Evolutionary conservation across 2,888 invertebrate species (phyloP), one percentile per base, ranked within the genome.

Genomic region (Clistopyga incitator): DNA sequence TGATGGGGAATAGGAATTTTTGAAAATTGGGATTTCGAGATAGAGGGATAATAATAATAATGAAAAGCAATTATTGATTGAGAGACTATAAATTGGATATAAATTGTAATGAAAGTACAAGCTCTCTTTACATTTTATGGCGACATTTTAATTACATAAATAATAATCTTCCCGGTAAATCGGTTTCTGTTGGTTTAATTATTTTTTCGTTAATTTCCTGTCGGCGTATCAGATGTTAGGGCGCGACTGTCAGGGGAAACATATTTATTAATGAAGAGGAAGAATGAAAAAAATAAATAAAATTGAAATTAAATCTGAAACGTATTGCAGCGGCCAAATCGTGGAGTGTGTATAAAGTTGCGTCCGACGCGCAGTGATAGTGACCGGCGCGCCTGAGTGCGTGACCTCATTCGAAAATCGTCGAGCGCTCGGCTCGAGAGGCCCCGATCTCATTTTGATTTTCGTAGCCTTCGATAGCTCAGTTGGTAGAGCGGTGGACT

Each of bases 401-500:
- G 25, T 74, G 77, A 74, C 71, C 83, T 72, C 72, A 54, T 83
- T 83, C 61, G 68, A 80, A 82, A 83, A 64, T 74, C 64, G 76
- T 76, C 56, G 42, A 11, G 15, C 72, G 34, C 71, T 61, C 54
- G 18, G 34, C 18, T 77, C n/a, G 47, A 76, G 64, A 11, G 29
- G 68, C 72, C 72, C 72, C 61, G 68, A 80, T 83, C 76, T 59
- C 68, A 42, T 80, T 80, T 67, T 56, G 67, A 61, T 76, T 72
- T 67, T 29, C 70, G 64, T 70, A 68, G 38, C 78, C 79, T 84
- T 84, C 78, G 92, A 93, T 92, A 93, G 92, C 92, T 92, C 92
- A 92, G 92, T 92, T 93, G 92, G 93, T 92, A 93, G 92, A 92
- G 92, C 93, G 92, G 92, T 92, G 93, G 92, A 93, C 92, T 93